These are phyloP conservation scores for Phocoena sinus DNA, from an alignment of 2,113 vertebrate species.

Conservation along the genomic window DNA sequence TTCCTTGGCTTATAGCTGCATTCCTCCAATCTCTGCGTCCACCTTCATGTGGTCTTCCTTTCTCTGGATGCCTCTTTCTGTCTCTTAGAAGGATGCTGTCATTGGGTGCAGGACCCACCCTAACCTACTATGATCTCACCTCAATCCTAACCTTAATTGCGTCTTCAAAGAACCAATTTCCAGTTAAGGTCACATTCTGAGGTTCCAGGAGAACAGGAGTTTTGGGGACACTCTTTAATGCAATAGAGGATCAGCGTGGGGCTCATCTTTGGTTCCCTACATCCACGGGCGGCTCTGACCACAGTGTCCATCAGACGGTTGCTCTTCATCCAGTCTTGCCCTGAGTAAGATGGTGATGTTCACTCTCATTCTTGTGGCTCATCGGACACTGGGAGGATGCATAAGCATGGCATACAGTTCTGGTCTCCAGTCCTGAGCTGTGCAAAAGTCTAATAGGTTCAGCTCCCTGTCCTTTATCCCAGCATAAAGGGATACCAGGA, in stretches of 20 bases:
- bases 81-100: background rate
- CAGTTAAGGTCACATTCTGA: background rate
- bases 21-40: background rate
- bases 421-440: background rate
- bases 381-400: accelerated
- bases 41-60: background rate
- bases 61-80: no score
- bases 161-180: background rate
- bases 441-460: no score
- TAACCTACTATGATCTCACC: background rate
- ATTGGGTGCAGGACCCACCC: background rate
- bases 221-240: background rate
- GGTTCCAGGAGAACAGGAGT: background rate
- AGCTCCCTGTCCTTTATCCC: background rate
- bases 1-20: background rate
- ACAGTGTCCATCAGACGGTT: accelerated
- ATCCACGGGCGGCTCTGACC: no score
- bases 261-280: background rate
- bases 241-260: background rate
- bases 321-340: no score
- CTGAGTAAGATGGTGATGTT: background rate
- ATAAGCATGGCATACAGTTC: background rate
- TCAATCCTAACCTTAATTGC: background rate
- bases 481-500: no score
- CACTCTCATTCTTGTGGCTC: background rate